Conservation (phyloP, 1,140 invertebrate genomes). For the Lepidurus apus region DNA sequence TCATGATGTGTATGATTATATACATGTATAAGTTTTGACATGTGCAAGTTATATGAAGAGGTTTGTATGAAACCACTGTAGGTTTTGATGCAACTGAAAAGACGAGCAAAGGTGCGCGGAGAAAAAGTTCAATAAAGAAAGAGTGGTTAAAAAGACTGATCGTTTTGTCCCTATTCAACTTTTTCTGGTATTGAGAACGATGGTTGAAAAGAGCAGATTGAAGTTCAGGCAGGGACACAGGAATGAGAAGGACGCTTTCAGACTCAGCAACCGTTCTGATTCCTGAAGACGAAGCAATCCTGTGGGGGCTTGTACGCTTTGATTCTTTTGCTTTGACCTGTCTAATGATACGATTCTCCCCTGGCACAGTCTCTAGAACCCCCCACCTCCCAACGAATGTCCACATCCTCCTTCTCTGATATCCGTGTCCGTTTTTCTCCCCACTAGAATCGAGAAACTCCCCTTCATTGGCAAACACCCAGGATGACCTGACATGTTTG, state of each 20-base stretch:
- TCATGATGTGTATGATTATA: too few relatives aligned
- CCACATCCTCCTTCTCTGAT: background rate
- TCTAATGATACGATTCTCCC: constrained; percentile 16
- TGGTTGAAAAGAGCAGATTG: background rate
- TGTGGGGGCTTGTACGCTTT: constrained; percentile 14
- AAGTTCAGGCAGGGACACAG: background rate
- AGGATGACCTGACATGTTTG: constrained; percentile 18
- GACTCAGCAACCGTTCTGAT: constrained; percentile 6
- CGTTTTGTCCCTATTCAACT: background rate
- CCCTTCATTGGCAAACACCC: constrained; percentile 1
- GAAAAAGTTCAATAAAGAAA: background rate
- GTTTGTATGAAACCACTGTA: too few relatives aligned
- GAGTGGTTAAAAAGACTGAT: background rate
- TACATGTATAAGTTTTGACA: too few relatives aligned
- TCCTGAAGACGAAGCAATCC: background rate
- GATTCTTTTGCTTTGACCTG: constrained; percentile 19
- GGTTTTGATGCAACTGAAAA: too few relatives aligned
- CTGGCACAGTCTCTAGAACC: background rate
- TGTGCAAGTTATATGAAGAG: too few relatives aligned
- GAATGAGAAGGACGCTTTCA: background rate
- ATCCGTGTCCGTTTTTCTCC: background rate
- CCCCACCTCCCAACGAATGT: background rate
- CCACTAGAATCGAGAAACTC: background rate
- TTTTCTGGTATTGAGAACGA: background rate
- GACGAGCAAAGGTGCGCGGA: too few relatives aligned